Percentiles rank a stretch among this genome's conserved stretches.
Conservation (phyloP, 2,797 vertebrate species). For the Oreortyx pictus region DNA sequence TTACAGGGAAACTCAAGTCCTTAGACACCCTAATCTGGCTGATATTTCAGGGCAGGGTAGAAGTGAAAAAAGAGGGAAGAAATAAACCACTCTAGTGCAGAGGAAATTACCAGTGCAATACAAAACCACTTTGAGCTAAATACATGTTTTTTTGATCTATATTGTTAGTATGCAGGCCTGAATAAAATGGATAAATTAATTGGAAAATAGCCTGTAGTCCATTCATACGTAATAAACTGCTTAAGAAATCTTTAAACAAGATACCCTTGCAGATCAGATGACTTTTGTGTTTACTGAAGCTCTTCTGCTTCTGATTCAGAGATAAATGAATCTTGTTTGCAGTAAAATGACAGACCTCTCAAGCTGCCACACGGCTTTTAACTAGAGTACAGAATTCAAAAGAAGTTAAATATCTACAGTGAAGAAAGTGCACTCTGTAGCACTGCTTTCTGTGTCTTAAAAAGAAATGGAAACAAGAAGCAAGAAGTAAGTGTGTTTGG, state of each 20-base stretch:
- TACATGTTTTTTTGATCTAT: constrained; percentile 32
- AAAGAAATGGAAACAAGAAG: constrained; percentile 22
- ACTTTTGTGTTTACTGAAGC: constrained; percentile 12
- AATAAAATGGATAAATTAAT: constrained; percentile 39
- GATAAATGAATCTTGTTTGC: constrained; percentile 16
- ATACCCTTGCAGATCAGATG: neutral
- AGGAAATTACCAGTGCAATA: neutral
- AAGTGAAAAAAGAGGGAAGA: neutral
- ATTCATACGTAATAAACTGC: constrained; percentile 19
- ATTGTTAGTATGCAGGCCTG: neutral
- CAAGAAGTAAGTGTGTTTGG: neutral
- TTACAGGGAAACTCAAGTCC: neutral
- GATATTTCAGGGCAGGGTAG: neutral
- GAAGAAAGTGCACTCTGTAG: neutral
- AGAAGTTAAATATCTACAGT: constrained; percentile 29
- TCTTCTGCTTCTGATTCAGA: neutral
- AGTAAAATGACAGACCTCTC: constrained; percentile 28
- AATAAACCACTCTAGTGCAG: neutral
- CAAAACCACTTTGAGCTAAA: constrained; percentile 9
- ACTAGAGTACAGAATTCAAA: constrained; percentile 1
- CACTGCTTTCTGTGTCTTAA: constrained; percentile 35
- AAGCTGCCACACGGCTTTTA: neutral
- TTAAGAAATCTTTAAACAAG: constrained; percentile 24
- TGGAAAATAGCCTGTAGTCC: constrained; percentile 17
- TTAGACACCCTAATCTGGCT: neutral